phyloP scores from a whole-genome alignment of 2,113 vertebrate species.

The Sigmodon hispidus region DNA sequence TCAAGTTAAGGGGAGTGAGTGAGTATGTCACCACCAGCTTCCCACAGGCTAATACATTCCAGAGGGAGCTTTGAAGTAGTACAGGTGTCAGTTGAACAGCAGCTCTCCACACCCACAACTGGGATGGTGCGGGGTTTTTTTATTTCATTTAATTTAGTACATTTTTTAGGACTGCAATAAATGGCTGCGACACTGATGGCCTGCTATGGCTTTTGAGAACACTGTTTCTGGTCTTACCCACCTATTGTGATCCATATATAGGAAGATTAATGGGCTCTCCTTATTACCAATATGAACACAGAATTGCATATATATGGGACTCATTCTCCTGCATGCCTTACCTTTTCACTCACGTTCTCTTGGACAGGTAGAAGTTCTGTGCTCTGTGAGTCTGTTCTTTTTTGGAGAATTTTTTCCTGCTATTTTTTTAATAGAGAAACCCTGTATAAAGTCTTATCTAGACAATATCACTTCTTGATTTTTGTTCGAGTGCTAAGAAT shows the following conservation, averaged over 20 bases:
- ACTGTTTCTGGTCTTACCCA: background rate
- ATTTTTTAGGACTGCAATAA: background rate
- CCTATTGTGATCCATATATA: background rate
- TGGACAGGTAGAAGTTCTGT: background rate
- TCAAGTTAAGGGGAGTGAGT: background rate
- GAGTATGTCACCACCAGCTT: background rate
- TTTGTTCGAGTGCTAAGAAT: background rate
- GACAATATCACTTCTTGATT: background rate
- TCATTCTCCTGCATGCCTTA: background rate
- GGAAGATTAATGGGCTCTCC: background rate
- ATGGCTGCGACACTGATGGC: background rate
- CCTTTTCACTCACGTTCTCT: background rate
- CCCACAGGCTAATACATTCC: background rate
- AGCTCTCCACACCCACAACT: background rate
- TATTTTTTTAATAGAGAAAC: constrained; percentile 49
- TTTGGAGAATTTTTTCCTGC: background rate
- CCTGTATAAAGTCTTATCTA: constrained; percentile 3
- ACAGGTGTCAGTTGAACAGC: background rate
- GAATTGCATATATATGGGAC: background rate
- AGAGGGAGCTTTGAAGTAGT: background rate
- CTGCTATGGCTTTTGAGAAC: background rate
- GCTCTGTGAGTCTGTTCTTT: constrained; percentile 5
- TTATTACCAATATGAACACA: background rate
- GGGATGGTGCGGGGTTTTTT: background rate
- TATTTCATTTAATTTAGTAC: background rate